A percentile compares a stretch with the other conserved stretches of the same genome.
phyloP scores from a whole-genome alignment of 2,113 vertebrate genomes.

The Nematolebias whitei region DNA sequence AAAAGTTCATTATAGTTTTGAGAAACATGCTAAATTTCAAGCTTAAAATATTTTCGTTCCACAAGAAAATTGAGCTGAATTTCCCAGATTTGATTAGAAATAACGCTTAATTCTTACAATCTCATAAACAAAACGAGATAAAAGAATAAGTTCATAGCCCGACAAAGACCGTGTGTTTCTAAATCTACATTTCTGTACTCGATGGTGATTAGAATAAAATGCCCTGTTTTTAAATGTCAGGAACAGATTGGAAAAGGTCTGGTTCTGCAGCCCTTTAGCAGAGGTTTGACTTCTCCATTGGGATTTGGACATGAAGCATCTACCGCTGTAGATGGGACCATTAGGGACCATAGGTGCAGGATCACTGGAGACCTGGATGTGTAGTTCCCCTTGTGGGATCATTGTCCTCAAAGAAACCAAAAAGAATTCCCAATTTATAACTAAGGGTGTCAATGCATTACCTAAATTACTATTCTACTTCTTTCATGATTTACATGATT shows the following conservation, averaged over 20 bases:
- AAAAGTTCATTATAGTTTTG: neutral
- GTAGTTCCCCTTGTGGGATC: too few relatives aligned
- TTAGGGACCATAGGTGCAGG: neutral
- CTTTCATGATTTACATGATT: too few relatives aligned
- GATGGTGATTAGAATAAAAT: constrained; percentile 15
- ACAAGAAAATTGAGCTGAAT: too few relatives aligned
- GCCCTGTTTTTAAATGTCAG: constrained; percentile 48
- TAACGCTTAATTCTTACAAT: neutral
- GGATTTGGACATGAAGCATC: constrained; percentile 19
- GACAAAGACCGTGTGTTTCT: constrained; percentile 46
- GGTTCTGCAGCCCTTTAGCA: constrained; percentile 65
- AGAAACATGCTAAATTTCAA: constrained; percentile 27
- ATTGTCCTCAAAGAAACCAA: too few relatives aligned
- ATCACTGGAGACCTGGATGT: neutral
- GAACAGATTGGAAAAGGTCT: constrained; percentile 36
- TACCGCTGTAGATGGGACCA: too few relatives aligned
- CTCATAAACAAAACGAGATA: constrained; percentile 5
- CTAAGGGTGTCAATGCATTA: too few relatives aligned
- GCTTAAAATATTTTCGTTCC: neutral
- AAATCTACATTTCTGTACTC: constrained; percentile 11
- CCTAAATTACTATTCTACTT: too few relatives aligned
- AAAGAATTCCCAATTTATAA: too few relatives aligned
- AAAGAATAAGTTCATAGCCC: constrained; percentile 18
- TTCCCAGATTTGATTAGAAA: too few relatives aligned
- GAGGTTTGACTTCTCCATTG: constrained; percentile 42